phyloP scores from a whole-genome alignment of 2,797 vertebrate species.

The Pitangus sulphuratus region DNA sequence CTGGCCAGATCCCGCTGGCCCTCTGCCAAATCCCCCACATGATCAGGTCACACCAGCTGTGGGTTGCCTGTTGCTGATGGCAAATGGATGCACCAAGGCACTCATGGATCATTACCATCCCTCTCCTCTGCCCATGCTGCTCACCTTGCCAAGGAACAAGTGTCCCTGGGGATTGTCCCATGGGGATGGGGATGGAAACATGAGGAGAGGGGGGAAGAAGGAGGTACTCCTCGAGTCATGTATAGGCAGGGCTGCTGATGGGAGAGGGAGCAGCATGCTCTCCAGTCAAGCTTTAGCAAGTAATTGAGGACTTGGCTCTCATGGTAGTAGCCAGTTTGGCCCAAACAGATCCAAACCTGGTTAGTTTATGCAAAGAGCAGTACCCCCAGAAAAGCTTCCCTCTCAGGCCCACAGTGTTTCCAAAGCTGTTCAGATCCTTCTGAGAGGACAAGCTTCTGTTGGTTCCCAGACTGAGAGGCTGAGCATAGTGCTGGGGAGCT shows the following conservation, averaged over 20 bases:
- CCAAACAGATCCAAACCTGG: neutral
- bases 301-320: fast-evolving
- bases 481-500: neutral
- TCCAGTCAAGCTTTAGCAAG: neutral
- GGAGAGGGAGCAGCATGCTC: neutral
- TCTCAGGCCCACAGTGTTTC: neutral
- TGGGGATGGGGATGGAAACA: neutral
- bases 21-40: fast-evolving
- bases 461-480: neutral
- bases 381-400: neutral
- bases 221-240: neutral
- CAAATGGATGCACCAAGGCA: neutral
- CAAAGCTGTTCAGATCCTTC: neutral
- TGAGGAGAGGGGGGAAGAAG: neutral
- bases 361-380: neutral
- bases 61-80: fast-evolving
- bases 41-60: neutral
- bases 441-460: neutral
- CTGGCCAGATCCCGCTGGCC: fast-evolving
- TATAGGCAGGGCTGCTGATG: neutral
- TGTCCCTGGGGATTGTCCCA: fast-evolving
- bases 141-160: neutral
- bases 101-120: fast-evolving
- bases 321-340: neutral
- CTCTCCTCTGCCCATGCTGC: neutral